A percentile compares a stretch with the other conserved stretches of the same genome.
Conservation (phyloP, 2,797 vertebrate species). For the Acrossocheilus fasciatus region DNA sequence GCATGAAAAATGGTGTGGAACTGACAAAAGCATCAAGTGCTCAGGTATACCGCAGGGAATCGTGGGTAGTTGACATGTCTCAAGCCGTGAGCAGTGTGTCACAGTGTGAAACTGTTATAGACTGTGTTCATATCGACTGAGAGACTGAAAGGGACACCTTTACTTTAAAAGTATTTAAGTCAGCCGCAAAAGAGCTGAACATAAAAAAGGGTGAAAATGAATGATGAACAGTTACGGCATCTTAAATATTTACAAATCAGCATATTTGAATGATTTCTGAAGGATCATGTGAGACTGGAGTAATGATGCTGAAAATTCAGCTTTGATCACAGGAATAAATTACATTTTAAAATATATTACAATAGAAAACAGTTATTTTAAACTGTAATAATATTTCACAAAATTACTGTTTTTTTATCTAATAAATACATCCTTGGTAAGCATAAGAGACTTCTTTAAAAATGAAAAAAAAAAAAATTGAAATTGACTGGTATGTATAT, state of each 20-base stretch:
- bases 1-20: background rate
- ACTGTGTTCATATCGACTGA: background rate
- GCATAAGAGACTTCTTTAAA: background rate
- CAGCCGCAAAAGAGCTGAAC: background rate
- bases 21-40: background rate
- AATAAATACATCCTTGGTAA: background rate
- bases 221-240: background rate
- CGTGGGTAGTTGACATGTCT: slow-evolving; percentile 28
- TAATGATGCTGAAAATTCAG: background rate
- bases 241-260: background rate
- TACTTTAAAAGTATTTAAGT: background rate
- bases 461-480: no score
- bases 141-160: background rate
- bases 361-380: background rate
- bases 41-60: slow-evolving; percentile 4
- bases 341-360: background rate
- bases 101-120: background rate
- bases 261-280: background rate
- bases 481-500: background rate
- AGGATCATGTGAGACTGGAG: background rate
- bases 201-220: background rate
- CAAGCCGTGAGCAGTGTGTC: slow-evolving; percentile 6
- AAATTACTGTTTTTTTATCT: background rate
- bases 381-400: background rate
- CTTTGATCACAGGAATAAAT: background rate